A percentile compares a stretch with the other conserved stretches of the same genome.
Conservation (phyloP, 1,140 invertebrate species). For the Drosophila tsacasi region DNA sequence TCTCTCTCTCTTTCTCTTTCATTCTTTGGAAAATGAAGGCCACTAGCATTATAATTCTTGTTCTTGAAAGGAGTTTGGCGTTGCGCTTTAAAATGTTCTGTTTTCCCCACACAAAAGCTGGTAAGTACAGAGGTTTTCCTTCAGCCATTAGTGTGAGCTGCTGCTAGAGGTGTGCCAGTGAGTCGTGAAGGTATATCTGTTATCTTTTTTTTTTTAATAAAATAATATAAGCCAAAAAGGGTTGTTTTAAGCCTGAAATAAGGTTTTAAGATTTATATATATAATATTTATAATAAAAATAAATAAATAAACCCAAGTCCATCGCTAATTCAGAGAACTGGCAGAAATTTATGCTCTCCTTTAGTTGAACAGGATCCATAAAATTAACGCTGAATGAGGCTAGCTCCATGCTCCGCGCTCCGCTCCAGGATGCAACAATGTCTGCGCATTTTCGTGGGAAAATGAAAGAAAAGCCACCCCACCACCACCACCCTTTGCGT, state of each 20-base stretch:
- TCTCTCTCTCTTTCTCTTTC: background rate
- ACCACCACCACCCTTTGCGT: background rate
- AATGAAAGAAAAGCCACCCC: slow-evolving; percentile 3
- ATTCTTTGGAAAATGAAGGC: slow-evolving; percentile 21
- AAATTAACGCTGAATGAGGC: slow-evolving; percentile 69
- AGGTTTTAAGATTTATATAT: background rate
- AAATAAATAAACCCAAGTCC: no score
- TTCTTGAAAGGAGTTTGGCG: slow-evolving; percentile 32
- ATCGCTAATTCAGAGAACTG: background rate
- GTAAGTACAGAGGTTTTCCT: background rate
- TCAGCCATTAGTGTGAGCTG: background rate
- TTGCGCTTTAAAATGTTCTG: slow-evolving; percentile 33
- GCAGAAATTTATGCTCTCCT: slow-evolving; percentile 59
- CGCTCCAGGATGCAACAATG: slow-evolving; percentile 60
- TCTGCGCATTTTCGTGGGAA: slow-evolving; percentile 8
- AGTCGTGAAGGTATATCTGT: background rate
- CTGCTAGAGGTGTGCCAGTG: background rate
- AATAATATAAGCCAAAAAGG: background rate
- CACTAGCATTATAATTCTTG: slow-evolving; percentile 35
- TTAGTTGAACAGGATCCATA: slow-evolving; percentile 71
- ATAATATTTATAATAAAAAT: no score
- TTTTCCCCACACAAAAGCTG: slow-evolving; percentile 10
- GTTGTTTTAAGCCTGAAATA: background rate
- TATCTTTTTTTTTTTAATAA: no score
- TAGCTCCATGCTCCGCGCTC: background rate